phyloP scores from a whole-genome alignment of 2,888 invertebrate species.

The Tipula helvola region DNA sequence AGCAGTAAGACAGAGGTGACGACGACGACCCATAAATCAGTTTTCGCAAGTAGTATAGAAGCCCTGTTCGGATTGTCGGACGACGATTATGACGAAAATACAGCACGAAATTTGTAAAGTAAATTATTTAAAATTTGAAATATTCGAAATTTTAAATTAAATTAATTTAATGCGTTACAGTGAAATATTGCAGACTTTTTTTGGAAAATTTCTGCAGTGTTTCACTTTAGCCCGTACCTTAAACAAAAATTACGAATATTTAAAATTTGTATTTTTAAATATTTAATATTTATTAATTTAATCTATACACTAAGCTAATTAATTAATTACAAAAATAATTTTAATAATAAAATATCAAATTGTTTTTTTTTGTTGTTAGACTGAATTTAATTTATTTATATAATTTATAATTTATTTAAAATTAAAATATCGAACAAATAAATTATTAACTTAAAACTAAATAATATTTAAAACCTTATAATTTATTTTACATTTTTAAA shows the following conservation, averaged over 20 bases:
- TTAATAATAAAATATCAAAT: not conserved
- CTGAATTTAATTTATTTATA: not conserved
- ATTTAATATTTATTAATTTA: not conserved
- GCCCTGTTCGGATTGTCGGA: not conserved
- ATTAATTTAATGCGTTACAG: not conserved
- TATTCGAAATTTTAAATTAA: not conserved
- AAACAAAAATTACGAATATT: not conserved
- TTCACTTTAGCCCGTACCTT: not conserved
- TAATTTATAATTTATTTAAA: not conserved
- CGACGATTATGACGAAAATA: conserved; percentile 27
- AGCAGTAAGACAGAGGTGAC: not conserved
- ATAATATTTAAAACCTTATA: not conserved
- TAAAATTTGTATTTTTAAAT: not conserved
- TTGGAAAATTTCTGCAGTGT: not conserved
- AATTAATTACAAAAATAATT: too few species aligned
- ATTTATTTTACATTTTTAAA: not conserved
- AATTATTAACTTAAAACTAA: too few species aligned
- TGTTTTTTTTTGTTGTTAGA: not conserved
- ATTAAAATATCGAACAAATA: not conserved
- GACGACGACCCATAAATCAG: not conserved
- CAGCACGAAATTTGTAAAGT: conserved; percentile 19
- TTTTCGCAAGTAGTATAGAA: not conserved
- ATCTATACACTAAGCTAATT: not conserved
- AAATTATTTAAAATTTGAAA: not conserved
- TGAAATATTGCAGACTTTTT: not conserved